These are phyloP conservation scores for Adelognathus sp. DNA, from an alignment of 2,888 invertebrate species.

Conservation along the genomic window DNA sequence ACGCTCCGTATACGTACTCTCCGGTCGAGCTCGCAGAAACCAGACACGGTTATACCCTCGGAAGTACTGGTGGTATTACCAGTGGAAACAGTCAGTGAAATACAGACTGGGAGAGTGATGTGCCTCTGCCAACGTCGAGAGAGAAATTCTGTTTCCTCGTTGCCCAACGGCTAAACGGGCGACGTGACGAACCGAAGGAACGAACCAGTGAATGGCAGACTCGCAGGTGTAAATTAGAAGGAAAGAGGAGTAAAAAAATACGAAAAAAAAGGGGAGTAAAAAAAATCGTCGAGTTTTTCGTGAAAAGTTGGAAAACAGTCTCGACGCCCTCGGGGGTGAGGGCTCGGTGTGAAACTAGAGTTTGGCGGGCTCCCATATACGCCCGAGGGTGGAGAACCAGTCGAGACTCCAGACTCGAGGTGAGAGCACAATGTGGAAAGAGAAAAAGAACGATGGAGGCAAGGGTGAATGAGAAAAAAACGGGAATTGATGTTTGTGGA, in stretches of 20 bases:
- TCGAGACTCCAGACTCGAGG: conserved; percentile 20
- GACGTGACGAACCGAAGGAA: conserved; percentile 11
- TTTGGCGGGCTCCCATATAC: conserved; percentile 53
- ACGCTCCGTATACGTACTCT: conserved; percentile 38
- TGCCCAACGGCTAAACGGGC: conserved; percentile 24
- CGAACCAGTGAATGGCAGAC: conserved; percentile 63
- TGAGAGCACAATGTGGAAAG: conserved; percentile 22
- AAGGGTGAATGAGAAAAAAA: conserved; percentile 7
- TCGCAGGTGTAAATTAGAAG: conserved; percentile 75
- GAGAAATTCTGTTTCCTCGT: conserved; percentile 48
- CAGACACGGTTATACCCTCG: background rate
- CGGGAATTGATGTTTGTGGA: background rate
- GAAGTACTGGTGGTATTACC: background rate
- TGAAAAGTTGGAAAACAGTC: conserved; percentile 52
- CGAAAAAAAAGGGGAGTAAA: conserved; percentile 27
- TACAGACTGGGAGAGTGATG: background rate
- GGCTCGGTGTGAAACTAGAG: conserved; percentile 51
- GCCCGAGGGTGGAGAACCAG: conserved; percentile 38
- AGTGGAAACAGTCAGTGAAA: background rate
- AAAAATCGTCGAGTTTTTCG: conserved; percentile 36
- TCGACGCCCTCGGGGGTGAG: conserved; percentile 36
- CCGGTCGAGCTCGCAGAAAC: conserved; percentile 5
- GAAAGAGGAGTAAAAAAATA: too few species aligned
- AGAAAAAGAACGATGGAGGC: background rate
- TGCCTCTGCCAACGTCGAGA: conserved; percentile 15